These are phyloP conservation scores for Vanacampus margaritifer DNA, from an alignment of 2,113 vertebrate species.

Conservation along the genomic window DNA sequence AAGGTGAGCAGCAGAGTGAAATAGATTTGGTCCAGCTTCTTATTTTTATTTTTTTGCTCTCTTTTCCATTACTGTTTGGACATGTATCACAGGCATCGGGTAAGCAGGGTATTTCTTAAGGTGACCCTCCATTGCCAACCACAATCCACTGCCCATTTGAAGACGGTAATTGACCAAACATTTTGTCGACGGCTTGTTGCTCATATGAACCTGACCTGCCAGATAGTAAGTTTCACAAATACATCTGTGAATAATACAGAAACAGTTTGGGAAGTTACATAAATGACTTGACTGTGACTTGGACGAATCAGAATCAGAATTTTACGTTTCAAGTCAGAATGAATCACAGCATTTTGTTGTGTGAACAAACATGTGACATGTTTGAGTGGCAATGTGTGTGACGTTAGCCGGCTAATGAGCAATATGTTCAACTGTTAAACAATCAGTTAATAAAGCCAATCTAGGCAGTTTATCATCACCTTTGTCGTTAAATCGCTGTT, in stretches of 20 bases:
- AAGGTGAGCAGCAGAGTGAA: slow-evolving; percentile 50
- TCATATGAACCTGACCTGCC: background rate
- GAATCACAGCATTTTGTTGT: too few relatives aligned
- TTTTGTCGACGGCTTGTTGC: background rate
- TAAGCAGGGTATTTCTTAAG: slow-evolving; percentile 36
- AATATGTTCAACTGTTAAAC: too few relatives aligned
- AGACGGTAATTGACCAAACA: slow-evolving; percentile 27
- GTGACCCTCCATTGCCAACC: slow-evolving; percentile 57
- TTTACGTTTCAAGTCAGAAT: too few relatives aligned
- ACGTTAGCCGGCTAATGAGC: too few relatives aligned
- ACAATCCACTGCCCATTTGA: slow-evolving; percentile 40
- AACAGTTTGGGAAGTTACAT: background rate
- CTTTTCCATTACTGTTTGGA: slow-evolving; percentile 50
- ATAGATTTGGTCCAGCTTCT: slow-evolving; percentile 55
- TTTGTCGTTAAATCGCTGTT: too few relatives aligned
- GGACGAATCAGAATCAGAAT: too few relatives aligned
- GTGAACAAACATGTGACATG: too few relatives aligned
- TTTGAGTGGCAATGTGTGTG: too few relatives aligned
- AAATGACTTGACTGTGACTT: too few relatives aligned
- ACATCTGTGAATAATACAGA: background rate
- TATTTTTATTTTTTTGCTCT: slow-evolving; percentile 37
- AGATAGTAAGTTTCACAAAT: background rate
- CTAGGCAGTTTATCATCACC: too few relatives aligned
- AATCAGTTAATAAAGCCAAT: too few relatives aligned
- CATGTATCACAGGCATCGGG: slow-evolving; percentile 46